phyloP scores from a whole-genome alignment of 2,797 vertebrate genomes.

The Coranthus polyacanthus region DNA sequence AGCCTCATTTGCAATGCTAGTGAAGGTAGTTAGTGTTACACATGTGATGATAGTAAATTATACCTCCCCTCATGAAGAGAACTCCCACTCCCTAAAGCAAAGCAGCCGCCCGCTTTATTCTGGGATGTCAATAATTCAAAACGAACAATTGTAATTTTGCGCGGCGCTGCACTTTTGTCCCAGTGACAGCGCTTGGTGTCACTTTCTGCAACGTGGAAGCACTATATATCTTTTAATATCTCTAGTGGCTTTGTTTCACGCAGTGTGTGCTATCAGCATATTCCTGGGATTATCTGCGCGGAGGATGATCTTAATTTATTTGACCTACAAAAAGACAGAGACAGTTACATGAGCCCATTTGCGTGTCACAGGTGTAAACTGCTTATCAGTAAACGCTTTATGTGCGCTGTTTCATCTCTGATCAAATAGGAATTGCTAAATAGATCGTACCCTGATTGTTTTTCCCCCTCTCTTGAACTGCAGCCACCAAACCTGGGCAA shows the following conservation, averaged over 20 bases:
- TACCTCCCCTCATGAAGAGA: constrained; percentile 45
- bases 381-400: constrained; percentile 38
- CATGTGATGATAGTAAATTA: constrained; percentile 53
- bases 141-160: constrained; percentile 65
- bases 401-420: constrained; percentile 32
- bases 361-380: constrained; percentile 61
- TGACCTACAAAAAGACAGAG: constrained; percentile 69
- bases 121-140: constrained; percentile 70
- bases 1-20: constrained; percentile 67
- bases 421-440: constrained; percentile 7
- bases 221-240: constrained; percentile 57
- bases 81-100: constrained; percentile 32
- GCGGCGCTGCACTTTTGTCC: constrained; percentile 46
- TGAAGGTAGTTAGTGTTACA: constrained; percentile 73
- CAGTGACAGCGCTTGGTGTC: constrained; percentile 40
- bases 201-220: constrained; percentile 54
- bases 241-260: constrained; percentile 68
- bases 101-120: constrained; percentile 12
- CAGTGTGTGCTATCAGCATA: constrained; percentile 63
- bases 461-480: neutral
- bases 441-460: no score
- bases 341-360: constrained; percentile 51
- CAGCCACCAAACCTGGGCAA: neutral
- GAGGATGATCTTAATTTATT: constrained; percentile 71
- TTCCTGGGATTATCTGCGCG: constrained; percentile 67